phyloP scores from a whole-genome alignment of 1,140 invertebrate genomes.

The Drosophila repletoides region DNA sequence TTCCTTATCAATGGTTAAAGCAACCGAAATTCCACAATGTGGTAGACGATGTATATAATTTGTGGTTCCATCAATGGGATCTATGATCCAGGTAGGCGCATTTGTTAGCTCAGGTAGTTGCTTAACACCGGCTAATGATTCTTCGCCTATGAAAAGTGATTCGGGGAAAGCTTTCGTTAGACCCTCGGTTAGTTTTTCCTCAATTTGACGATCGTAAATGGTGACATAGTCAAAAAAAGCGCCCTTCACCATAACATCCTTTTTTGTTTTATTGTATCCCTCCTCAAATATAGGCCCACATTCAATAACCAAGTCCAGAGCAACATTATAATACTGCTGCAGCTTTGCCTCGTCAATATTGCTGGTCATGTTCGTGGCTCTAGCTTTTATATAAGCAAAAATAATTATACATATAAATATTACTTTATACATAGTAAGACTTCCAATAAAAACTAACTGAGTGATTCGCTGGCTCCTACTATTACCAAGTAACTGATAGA shows the following conservation, averaged over 20 bases:
- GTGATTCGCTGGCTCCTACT: neutral
- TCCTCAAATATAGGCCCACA: constrained; percentile 75
- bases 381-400: neutral
- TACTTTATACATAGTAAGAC: neutral
- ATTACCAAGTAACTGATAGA: constrained; percentile 19
- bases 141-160: constrained; percentile 93
- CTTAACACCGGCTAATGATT: constrained; percentile 85
- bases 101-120: constrained; percentile 86
- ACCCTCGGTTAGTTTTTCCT: constrained; percentile 85
- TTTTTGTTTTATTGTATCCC: constrained; percentile 84
- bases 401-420: neutral
- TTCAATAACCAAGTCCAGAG: constrained; percentile 62
- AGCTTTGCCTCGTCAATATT: constrained; percentile 35
- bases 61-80: constrained; percentile 90
- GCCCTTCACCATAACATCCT: constrained; percentile 84
- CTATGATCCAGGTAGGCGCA: constrained; percentile 94
- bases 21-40: constrained; percentile 87
- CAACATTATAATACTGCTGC: constrained; percentile 57
- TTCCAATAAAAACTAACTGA: neutral
- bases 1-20: constrained; percentile 86
- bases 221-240: constrained; percentile 89
- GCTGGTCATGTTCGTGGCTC: constrained; percentile 37
- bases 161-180: constrained; percentile 85
- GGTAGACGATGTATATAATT: constrained; percentile 88
- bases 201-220: constrained; percentile 88